Base-by-base conservation (phyloP, 2,888 invertebrate genomes). In the Hyposoter dolosus region DNA sequence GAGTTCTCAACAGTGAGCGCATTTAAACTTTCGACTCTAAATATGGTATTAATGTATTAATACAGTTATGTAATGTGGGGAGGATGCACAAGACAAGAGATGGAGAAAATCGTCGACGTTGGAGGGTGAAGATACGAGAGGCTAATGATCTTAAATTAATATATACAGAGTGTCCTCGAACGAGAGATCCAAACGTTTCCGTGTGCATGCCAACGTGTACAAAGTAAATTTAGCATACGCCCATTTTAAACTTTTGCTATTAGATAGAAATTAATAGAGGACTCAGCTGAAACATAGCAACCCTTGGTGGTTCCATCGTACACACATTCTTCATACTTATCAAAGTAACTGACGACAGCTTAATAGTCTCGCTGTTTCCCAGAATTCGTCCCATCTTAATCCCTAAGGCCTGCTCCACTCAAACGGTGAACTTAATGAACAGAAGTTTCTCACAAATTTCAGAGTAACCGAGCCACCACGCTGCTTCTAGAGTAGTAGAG, bases 371-470 rank as follows among this genome's bases (percentile, higher is more conserved):
- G 23, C 60, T 75, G 17, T 60, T 75, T 63, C 12, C n/a, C 45
- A 45, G 5, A 47, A 75, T 40, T 65, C 63, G 56, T 40, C 40
- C 68, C 77, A 75, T 74, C 68, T 74, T 66, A 47, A 65, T 65
- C 77, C 47, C 19, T 43, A 69, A 19, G 32, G 28, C 60, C 5
- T 40, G 40, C 40, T 43, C 32, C 77, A 65, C 72, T 75, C 53
- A 69, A 82, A 85, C 43, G 68, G 63, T 50, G 68, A 86, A 87
- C 86, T 87, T 87, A 76, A 87, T 86, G 84, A 86, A 87, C 84
- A 82, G 76, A 87, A 87, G 63, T 82, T 35, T 66, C 83, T 82
- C 63, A 68, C 81, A 53, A 79, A 84, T 81, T 85, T 87, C 45
- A 10, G 1, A n/a, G 43, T 63, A 17, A 40, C 40, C 1, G 12